Evolutionary conservation across 2,888 invertebrate species (phyloP), one percentile per base, ranked within the genome.

Genomic region (Eristalinus sepulchralis): DNA sequence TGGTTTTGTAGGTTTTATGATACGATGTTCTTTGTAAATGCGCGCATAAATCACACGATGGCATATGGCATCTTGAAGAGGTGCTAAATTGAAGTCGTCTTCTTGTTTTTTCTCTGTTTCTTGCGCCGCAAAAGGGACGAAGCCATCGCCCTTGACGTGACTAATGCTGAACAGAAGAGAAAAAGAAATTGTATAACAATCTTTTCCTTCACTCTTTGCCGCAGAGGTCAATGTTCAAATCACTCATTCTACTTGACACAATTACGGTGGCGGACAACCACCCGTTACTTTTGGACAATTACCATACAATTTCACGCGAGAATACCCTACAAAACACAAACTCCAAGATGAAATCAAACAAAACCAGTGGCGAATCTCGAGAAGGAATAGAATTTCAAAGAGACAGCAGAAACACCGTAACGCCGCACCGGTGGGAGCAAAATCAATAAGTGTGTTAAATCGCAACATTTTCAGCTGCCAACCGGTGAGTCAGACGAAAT

Each of bases 31-130:
- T 75, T 70, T 60, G 71, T 75, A 79, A 86, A 86, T 86, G 83
- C 66, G 75, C 78, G 70, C 67, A 86, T 86, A 86, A 86, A 86
- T 86, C 86, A 86, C 73, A 79, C 62, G 57, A 64, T 84, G 66
- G 62, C 66, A 63, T 72, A 34, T 62, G 31, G 20, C 31, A 62
- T 17, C 27, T 27, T 31, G 62, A 62, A 31, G 33, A 31, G 62
- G 57, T 47, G 47, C 47, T 47, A 47, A 47, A 47, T 47, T 47
- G 47, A 17, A 17, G 17, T 17, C 17, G 47, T 27, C 27, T 2
- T 27, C 5, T 27, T 27, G 27, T 27, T 5, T 27, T 27, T 5
- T 27, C 27, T 27, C 27, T 27, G 2, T 27, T 27, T 27, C 2
- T 27, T 27, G 27, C 27, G 27, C 27, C 27, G 27, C 27, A 27